Evolutionary conservation across 2,888 invertebrate genomes (phyloP).

Genomic region (Heliconius aoede): DNA sequence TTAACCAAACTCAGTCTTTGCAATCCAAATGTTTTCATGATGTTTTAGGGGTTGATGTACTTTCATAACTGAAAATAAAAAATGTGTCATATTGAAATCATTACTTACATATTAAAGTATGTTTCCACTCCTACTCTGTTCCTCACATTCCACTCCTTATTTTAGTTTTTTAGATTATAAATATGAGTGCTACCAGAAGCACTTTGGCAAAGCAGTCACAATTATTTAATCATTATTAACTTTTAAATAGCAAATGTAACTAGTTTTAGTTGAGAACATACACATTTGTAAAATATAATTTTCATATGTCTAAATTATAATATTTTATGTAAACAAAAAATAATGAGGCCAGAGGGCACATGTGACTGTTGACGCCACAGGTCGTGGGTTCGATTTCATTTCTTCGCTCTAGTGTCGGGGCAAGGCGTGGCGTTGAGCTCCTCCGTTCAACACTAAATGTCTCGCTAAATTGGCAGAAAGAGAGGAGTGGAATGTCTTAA

Average conservation of each 20-base stretch:
- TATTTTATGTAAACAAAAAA: not conserved
- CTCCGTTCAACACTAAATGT: too few species aligned
- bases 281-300: not conserved
- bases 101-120: not conserved
- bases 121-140: too few species aligned
- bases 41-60: not conserved
- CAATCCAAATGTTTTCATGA: slow-evolving; percentile 27
- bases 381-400: too few species aligned
- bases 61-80: slow-evolving; percentile 40
- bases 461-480: too few species aligned
- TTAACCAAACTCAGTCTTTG: slow-evolving; percentile 53
- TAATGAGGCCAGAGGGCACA: too few species aligned
- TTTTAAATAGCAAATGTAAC: not conserved
- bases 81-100: not conserved
- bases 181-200: not conserved
- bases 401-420: too few species aligned
- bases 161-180: not conserved
- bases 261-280: not conserved
- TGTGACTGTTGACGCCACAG: too few species aligned
- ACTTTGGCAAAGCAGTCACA: not conserved
- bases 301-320: not conserved
- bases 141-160: too few species aligned
- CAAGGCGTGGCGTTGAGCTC: too few species aligned
- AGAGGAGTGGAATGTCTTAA: too few species aligned
- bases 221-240: not conserved